Evolutionary conservation across 2,113 vertebrate species (phyloP), one percentile per base, ranked within the genome.

Genomic region (Dipodomys spectabilis): DNA sequence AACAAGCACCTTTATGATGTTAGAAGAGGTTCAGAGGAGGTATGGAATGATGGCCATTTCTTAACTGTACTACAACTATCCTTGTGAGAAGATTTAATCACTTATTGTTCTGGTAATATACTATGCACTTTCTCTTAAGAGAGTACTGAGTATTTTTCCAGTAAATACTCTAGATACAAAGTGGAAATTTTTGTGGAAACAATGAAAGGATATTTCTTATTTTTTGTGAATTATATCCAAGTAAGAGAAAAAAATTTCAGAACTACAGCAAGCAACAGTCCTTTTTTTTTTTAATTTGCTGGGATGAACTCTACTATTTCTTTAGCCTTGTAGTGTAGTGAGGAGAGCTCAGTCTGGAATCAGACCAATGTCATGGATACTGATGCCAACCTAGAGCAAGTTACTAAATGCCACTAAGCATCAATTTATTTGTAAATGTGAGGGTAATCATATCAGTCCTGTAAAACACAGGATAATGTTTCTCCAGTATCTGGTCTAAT

Each of bases 391-490:
- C 69, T 86, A 71, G 39, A 91, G 44, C 32, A 78, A 88, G 23
- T 79, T 82, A 74, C 84, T 75, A 90, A 86, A 93, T 3, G 39
- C 49, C 23, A 57, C 74, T 84, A 64, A 94, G 39, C 35, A 25
- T 82, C 77, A 60, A 71, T 64, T 92, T 92, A 72, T 92, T 86
- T 90, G 27, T 82, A 77, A 60, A 78, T 77, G 81, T 62, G 22
- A 73, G 32, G 69, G 35, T 74, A 93, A 93, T 91, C 86, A 71
- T 79, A 93, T 91, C 86, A 71, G 74, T 45, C 25, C 69, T 44
- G 32, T 65, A 62, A 78, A 27, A 67, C 18, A 62, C 2, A 2
- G 90, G 62, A 39, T 73, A 27, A 82, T 87, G 45, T 93, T 85
- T 77, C 75, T 86, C 68, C 78, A 65, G 81, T 72, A 93, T 64